A percentile compares a stretch with the other conserved stretches of the same genome.
phyloP scores from a whole-genome alignment of 1,140 invertebrate genomes.

The Zaprionus vittiger region DNA sequence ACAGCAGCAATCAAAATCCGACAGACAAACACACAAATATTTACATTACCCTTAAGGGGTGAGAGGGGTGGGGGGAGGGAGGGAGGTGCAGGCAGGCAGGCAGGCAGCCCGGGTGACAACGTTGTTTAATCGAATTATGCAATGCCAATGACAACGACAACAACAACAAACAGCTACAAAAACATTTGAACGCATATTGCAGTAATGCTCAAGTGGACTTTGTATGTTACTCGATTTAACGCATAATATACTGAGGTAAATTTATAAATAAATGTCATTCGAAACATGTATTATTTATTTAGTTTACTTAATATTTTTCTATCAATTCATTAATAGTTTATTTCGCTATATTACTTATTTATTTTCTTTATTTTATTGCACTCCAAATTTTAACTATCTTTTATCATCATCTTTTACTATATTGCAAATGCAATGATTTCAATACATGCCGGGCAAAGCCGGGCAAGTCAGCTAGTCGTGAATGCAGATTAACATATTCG shows the following conservation, averaged over 20 bases:
- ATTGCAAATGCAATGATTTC: too few relatives aligned
- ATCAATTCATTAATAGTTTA: too few relatives aligned
- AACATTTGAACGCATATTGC: slow-evolving; percentile 21
- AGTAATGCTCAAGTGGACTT: not conserved
- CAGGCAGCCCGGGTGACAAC: slow-evolving; percentile 20
- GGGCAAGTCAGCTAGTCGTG: not conserved
- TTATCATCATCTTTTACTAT: too few relatives aligned
- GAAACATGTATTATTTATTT: too few relatives aligned
- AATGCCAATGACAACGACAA: slow-evolving; percentile 46
- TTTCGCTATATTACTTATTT: too few relatives aligned
- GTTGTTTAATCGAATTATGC: slow-evolving; percentile 78
- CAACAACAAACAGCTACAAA: slow-evolving; percentile 40
- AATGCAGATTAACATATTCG: slow-evolving; percentile 72
- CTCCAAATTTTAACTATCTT: not conserved
- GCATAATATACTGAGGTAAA: too few relatives aligned
- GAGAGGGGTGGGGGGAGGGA: not conserved
- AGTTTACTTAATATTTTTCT: too few relatives aligned
- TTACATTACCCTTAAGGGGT: slow-evolving; percentile 43
- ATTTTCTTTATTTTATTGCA: too few relatives aligned
- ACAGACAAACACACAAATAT: slow-evolving; percentile 68
- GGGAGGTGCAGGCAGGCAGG: not conserved
- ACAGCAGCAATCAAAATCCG: slow-evolving; percentile 63
- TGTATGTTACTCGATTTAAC: not conserved
- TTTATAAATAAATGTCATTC: too few relatives aligned
- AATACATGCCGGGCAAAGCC: not conserved